A percentile compares a stretch with the other conserved stretches of the same genome.
Evolutionary conservation across 1,140 invertebrate genomes (phyloP).

Genomic region (Oryzaephilus surinamensis): DNA sequence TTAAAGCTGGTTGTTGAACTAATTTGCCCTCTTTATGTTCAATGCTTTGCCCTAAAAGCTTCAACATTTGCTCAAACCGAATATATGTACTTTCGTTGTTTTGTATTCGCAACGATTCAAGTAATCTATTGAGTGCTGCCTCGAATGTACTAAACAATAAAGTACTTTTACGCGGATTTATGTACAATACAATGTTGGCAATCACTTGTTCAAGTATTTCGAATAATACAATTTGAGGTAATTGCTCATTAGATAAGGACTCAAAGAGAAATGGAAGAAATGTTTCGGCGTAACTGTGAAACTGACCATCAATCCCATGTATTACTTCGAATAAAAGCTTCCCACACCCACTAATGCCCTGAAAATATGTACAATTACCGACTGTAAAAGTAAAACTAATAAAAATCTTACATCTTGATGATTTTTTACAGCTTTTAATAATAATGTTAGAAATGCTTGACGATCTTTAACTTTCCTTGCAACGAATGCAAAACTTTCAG

Average conservation of each 20-base stretch:
- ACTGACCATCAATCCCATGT: conserved; percentile 64
- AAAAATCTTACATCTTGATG: conserved; percentile 51
- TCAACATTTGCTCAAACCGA: conserved; percentile 40
- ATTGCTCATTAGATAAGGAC: conserved; percentile 41
- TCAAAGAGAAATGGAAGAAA: conserved; percentile 53
- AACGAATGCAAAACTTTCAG: conserved; percentile 87
- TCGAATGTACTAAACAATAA: conserved; percentile 46
- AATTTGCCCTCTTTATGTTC: conserved; percentile 53
- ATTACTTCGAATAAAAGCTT: conserved; percentile 78
- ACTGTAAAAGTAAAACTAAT: conserved; percentile 2
- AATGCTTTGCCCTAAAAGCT: conserved; percentile 47
- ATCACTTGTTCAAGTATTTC: conserved; percentile 52
- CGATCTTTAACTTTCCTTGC: conserved; percentile 78
- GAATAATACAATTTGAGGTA: conserved; percentile 47
- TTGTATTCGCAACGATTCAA: conserved; percentile 11
- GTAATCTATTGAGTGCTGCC: conserved; percentile 23
- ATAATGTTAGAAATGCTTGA: conserved; percentile 56
- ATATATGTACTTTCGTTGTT: conserved; percentile 17
- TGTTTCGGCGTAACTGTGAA: conserved; percentile 65
- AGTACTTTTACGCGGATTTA: conserved; percentile 47
- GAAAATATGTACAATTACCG: conserved; percentile 10
- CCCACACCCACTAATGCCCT: conserved; percentile 52
- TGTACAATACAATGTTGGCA: conserved; percentile 43
- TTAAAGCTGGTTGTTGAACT: conserved; percentile 43
- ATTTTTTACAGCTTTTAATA: conserved; percentile 55